phyloP scores from a whole-genome alignment of 2,113 vertebrate genomes.

The Epinephelus cyanopodus region DNA sequence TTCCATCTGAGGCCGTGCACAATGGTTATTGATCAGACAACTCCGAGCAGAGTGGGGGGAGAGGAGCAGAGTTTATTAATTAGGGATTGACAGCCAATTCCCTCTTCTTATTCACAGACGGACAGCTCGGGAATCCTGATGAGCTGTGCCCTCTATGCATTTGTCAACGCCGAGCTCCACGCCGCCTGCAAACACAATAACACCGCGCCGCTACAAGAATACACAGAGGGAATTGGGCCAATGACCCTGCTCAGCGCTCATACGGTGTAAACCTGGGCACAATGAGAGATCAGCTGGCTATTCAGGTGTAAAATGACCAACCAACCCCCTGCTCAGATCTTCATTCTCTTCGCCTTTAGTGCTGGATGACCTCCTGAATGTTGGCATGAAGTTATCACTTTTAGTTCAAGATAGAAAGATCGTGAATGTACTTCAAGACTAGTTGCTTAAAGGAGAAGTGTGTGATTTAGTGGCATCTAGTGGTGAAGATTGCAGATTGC shows the following conservation, averaged over 20 bases:
- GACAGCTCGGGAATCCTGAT: constrained; percentile 79
- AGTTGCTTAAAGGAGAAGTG: neutral
- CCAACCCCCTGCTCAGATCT: constrained; percentile 36
- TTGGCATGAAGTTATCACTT: neutral
- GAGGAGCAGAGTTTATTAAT: constrained; percentile 90
- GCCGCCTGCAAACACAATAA: constrained; percentile 66
- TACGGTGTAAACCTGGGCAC: constrained; percentile 52
- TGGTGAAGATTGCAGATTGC: no score
- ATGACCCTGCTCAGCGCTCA: constrained; percentile 58
- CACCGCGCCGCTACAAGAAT: constrained; percentile 32
- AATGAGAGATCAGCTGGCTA: constrained; percentile 70
- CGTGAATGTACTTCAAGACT: constrained; percentile 5
- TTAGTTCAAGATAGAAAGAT: constrained; percentile 19
- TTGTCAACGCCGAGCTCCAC: constrained; percentile 24
- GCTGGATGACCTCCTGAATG: constrained; percentile 23
- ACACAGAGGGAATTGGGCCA: constrained; percentile 51
- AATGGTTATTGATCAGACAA: constrained; percentile 88
- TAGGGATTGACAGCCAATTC: constrained; percentile 91
- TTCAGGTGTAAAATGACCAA: constrained; percentile 71
- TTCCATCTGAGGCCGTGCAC: constrained; percentile 79
- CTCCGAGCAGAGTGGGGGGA: constrained; percentile 68
- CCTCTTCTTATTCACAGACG: constrained; percentile 79
- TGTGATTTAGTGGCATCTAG: no score
- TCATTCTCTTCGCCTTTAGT: constrained; percentile 52
- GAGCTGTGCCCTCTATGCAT: constrained; percentile 65